Conservation (phyloP, 1,140 invertebrate species). For the Hyphantria cunea region DNA sequence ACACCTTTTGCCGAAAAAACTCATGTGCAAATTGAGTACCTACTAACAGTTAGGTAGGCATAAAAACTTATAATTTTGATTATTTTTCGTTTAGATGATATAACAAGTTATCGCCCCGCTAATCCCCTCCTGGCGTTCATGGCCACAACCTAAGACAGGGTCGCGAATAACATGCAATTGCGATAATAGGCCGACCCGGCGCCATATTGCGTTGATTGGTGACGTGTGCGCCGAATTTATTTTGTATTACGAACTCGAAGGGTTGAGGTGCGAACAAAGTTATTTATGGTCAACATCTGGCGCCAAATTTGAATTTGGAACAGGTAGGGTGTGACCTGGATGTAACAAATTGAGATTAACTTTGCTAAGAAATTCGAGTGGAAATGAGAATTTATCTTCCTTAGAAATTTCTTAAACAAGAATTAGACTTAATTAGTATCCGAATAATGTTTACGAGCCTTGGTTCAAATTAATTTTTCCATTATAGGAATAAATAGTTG, state of each 20-base stretch:
- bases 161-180: conserved; percentile 57
- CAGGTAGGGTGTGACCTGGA: conserved; percentile 13
- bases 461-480: too few relatives aligned
- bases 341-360: conserved; percentile 6
- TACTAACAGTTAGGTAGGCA: too few relatives aligned
- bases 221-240: conserved; percentile 68
- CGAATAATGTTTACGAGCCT: too few relatives aligned
- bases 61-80: too few relatives aligned
- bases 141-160: conserved; percentile 43
- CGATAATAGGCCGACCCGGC: conserved; percentile 67
- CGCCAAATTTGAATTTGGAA: conserved; percentile 37
- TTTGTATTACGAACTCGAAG: conserved; percentile 62
- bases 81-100: too few relatives aligned
- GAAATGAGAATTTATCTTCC: background rate
- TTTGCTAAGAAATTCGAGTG: background rate
- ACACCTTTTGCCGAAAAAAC: too few relatives aligned
- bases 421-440: background rate
- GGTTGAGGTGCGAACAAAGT: conserved; percentile 64
- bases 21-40: too few relatives aligned
- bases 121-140: conserved; percentile 5
- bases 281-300: conserved; percentile 58
- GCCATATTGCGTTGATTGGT: conserved; percentile 74
- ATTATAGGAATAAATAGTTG: too few relatives aligned
- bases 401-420: background rate
- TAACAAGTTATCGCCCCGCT: background rate